These are phyloP conservation scores for Ichneumoninae sp. DNA, from an alignment of 2,888 invertebrate genomes.

Conservation along the genomic window DNA sequence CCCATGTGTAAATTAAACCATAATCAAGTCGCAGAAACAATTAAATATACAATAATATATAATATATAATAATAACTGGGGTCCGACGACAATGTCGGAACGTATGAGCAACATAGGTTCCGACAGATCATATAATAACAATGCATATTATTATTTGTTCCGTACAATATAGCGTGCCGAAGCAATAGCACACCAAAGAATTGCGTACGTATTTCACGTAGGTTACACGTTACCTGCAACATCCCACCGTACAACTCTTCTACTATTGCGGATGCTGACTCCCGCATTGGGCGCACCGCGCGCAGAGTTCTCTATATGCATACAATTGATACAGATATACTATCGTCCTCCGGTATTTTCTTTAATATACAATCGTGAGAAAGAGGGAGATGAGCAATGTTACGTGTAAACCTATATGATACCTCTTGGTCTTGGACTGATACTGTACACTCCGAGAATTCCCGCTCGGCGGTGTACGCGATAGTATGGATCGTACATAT, in stretches of 20 bases:
- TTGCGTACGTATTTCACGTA: constrained; percentile 5
- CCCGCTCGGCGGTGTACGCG: constrained; percentile 34
- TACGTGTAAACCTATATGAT: constrained; percentile 67
- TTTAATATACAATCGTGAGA: constrained; percentile 68
- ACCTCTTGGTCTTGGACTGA: constrained; percentile 29
- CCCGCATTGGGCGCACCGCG: constrained; percentile 22
- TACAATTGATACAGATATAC: constrained; percentile 84
- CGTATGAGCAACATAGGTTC: constrained; percentile 70
- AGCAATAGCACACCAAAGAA: constrained; percentile 52
- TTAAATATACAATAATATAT: not conserved
- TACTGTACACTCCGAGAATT: constrained; percentile 27
- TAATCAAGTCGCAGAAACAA: not conserved
- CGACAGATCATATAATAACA: not conserved
- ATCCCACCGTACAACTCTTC: constrained; percentile 41
- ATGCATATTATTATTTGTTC: constrained; percentile 41
- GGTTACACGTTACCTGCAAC: constrained; percentile 60
- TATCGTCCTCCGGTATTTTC: constrained; percentile 78
- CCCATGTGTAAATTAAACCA: too few relatives aligned
- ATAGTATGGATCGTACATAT: constrained; percentile 45
- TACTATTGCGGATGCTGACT: constrained; percentile 59
- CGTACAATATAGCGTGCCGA: constrained; percentile 41
- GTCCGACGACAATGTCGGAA: constrained; percentile 69
- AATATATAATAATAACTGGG: not conserved
- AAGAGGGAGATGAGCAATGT: constrained; percentile 69
- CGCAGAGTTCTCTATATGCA: constrained; percentile 79